Evolutionary conservation across 2,888 invertebrate genomes (phyloP).

Genomic region (Synanthedon tipuliformis): DNA sequence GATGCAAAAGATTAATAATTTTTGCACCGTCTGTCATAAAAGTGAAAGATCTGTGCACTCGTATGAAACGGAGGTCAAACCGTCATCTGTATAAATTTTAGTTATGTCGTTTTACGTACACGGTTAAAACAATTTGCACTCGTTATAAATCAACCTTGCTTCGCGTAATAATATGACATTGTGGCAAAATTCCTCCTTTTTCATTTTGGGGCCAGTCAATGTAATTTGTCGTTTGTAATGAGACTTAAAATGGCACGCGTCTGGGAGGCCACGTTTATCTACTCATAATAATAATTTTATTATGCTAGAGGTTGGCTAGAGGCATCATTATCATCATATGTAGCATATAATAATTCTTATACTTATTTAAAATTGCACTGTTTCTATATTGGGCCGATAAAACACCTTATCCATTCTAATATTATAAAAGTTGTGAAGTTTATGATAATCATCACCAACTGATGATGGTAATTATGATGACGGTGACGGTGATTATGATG

Average conservation of each 20-base stretch:
- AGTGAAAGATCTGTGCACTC: slow-evolving; percentile 23
- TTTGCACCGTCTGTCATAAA: slow-evolving; percentile 1
- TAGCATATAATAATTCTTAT: too few relatives aligned
- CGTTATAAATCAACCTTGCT: slow-evolving; percentile 36
- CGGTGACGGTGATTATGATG: too few relatives aligned
- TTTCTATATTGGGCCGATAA: too few relatives aligned
- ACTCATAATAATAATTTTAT: too few relatives aligned
- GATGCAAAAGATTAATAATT: too few relatives aligned
- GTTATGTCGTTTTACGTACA: slow-evolving; percentile 17
- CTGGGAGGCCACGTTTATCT: neutral
- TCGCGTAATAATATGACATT: slow-evolving; percentile 16
- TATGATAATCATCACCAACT: too few relatives aligned
- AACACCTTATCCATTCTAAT: too few relatives aligned
- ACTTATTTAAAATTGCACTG: too few relatives aligned
- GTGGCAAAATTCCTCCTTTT: slow-evolving; percentile 13
- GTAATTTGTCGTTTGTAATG: slow-evolving; percentile 14
- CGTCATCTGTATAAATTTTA: slow-evolving; percentile 26
- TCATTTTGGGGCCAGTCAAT: slow-evolving; percentile 10
- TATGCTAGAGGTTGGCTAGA: too few relatives aligned
- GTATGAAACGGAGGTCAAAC: slow-evolving; percentile 23
- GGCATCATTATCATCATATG: too few relatives aligned
- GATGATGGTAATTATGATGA: too few relatives aligned
- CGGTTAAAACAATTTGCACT: slow-evolving; percentile 27
- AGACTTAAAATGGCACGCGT: neutral
- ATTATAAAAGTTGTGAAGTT: too few relatives aligned